A percentile compares a stretch with the other conserved stretches of the same genome.
Conservation (phyloP, 2,888 invertebrate genomes). For the Hydroisotoma schaefferi region DNA sequence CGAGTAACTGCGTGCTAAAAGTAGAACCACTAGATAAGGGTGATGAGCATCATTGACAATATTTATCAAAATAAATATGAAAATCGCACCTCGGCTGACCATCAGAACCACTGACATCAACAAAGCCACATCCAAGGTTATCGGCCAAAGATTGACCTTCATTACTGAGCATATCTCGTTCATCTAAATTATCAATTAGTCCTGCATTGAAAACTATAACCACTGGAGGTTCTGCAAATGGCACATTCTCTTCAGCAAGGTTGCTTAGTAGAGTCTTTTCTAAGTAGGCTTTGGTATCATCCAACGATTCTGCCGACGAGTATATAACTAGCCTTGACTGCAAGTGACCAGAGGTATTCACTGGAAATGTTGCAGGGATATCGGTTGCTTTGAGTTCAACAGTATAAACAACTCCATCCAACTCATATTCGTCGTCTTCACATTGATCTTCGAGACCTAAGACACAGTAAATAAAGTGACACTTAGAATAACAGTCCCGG, state of each 20-base stretch:
- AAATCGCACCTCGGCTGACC: conserved; percentile 35
- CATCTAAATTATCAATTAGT: conserved; percentile 35
- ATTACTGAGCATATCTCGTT: conserved; percentile 39
- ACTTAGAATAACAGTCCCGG: neutral
- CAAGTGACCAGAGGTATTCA: conserved; percentile 36
- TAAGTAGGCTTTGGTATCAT: conserved; percentile 84
- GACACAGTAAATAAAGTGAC: neutral
- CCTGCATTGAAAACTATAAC: conserved; percentile 44
- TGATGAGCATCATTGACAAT: conserved; percentile 8
- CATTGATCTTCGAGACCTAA: conserved; percentile 65
- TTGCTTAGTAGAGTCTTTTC: conserved; percentile 86
- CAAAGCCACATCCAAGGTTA: conserved; percentile 47
- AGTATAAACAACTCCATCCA: conserved; percentile 74
- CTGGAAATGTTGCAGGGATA: conserved; percentile 44
- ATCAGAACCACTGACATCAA: conserved; percentile 45
- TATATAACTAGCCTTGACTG: conserved; percentile 56
- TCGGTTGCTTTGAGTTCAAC: conserved; percentile 60
- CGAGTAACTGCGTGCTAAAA: conserved; percentile 42
- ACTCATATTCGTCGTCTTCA: conserved; percentile 78
- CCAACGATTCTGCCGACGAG: conserved; percentile 85
- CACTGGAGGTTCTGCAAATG: conserved; percentile 51
- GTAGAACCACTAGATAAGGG: no score
- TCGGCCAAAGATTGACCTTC: conserved; percentile 47
- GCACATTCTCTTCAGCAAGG: conserved; percentile 81
- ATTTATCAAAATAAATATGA: neutral